A percentile compares a stretch with the other conserved stretches of the same genome.
Evolutionary conservation across 2,113 vertebrate species (phyloP).

Genomic region (Holacanthus passer): DNA sequence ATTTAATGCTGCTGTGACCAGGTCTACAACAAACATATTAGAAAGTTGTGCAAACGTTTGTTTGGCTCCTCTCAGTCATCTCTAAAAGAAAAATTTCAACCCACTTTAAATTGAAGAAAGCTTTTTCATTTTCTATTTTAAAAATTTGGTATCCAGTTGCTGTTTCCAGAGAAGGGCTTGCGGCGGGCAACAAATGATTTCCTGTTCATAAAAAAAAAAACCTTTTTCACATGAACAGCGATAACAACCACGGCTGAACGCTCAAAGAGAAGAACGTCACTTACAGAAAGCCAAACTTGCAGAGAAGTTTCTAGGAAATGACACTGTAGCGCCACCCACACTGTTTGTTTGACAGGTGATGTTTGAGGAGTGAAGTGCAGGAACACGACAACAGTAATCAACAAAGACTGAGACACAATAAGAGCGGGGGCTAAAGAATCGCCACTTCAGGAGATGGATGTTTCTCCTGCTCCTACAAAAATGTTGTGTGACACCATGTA

Average conservation of each 20-base stretch:
- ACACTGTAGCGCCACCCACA: background rate
- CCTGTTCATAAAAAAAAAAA: background rate
- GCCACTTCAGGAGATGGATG: constrained; percentile 1
- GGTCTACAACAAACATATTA: no score
- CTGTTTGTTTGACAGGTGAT: constrained; percentile 28
- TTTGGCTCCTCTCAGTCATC: background rate
- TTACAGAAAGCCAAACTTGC: constrained; percentile 13
- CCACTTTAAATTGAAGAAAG: background rate
- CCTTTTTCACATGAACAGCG: background rate
- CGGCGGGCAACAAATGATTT: background rate
- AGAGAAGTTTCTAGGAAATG: constrained; percentile 1
- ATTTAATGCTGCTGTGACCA: no score
- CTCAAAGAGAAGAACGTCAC: background rate
- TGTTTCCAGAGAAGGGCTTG: background rate
- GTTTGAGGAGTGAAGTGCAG: constrained; percentile 20
- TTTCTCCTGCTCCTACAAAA: background rate
- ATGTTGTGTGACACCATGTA: constrained; percentile 22
- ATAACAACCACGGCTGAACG: background rate
- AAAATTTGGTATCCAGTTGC: background rate
- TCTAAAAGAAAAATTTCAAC: background rate
- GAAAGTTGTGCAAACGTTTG: background rate
- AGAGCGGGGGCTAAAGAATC: constrained; percentile 9
- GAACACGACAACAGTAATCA: constrained; percentile 6
- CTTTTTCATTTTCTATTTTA: background rate
- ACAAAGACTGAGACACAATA: constrained; percentile 1